These are phyloP conservation scores for Empis stercorea DNA, from an alignment of 2,888 invertebrate genomes.

Conservation along the genomic window DNA sequence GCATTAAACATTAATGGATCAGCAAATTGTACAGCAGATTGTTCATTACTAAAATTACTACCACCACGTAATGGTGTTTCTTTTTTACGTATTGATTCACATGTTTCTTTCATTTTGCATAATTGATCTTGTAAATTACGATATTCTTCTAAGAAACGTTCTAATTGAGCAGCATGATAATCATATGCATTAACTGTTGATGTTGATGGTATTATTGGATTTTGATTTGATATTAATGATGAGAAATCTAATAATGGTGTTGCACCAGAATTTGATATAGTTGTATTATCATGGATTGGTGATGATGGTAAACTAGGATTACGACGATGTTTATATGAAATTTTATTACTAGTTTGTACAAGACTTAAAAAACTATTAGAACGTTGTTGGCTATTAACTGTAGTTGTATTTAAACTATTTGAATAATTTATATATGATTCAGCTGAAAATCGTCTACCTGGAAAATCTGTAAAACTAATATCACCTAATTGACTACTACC, in stretches of 20 bases:
- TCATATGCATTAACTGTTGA: constrained; percentile 52
- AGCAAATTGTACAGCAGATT: constrained; percentile 29
- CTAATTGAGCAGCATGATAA: constrained; percentile 66
- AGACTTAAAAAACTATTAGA: constrained; percentile 62
- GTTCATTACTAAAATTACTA: constrained; percentile 15
- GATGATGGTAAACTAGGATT: constrained; percentile 53
- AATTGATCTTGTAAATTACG: constrained; percentile 62
- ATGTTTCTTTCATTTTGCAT: constrained; percentile 66
- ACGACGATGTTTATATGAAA: constrained; percentile 26
- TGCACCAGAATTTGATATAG: constrained; percentile 26
- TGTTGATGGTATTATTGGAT: constrained; percentile 33
- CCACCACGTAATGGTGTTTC: constrained; percentile 29
- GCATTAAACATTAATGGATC: constrained; percentile 37
- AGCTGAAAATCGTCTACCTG: constrained; percentile 38
- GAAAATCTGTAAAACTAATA: constrained; percentile 42
- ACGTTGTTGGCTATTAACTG: constrained; percentile 37
- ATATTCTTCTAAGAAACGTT: constrained; percentile 68
- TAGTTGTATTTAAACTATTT: constrained; percentile 25
- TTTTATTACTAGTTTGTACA: constrained; percentile 34
- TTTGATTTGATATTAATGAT: constrained; percentile 30
- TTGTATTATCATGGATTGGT: constrained; percentile 38
- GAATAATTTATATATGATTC: constrained; percentile 38
- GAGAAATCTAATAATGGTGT: constrained; percentile 50
- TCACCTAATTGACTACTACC: constrained; percentile 57
- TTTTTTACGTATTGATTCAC: constrained; percentile 49